Evolutionary conservation across 2,888 invertebrate species (phyloP).

Genomic region (Cryptus armator): DNA sequence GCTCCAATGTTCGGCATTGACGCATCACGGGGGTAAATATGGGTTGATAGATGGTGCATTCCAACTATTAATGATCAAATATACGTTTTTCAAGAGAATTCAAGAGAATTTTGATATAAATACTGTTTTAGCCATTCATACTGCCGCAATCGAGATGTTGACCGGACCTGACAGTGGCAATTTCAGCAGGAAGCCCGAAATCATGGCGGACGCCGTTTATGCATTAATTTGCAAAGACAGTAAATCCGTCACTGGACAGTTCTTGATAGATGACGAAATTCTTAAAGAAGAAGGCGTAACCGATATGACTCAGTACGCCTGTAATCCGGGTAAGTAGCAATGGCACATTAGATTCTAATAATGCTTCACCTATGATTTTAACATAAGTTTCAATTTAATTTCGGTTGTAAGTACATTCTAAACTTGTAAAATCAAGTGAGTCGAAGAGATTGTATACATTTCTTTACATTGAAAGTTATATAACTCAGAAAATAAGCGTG

Average conservation of each 20-base stretch:
- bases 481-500: too few relatives aligned
- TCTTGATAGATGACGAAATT: constrained; percentile 96
- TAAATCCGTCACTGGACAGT: constrained; percentile 93
- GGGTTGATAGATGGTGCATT: not conserved
- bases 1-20: not conserved
- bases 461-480: too few relatives aligned
- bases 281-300: constrained; percentile 92
- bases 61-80: too few relatives aligned
- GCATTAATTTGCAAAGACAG: constrained; percentile 89
- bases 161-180: constrained; percentile 89
- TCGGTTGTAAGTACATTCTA: too few relatives aligned
- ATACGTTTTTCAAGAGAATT: not conserved
- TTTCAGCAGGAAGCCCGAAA: constrained; percentile 92
- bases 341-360: not conserved
- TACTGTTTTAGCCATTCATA: constrained; percentile 91
- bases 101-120: constrained; percentile 38
- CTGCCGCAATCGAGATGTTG: constrained; percentile 96
- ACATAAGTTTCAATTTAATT: too few relatives aligned
- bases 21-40: not conserved
- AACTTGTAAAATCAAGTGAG: too few relatives aligned
- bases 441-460: too few relatives aligned
- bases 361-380: not conserved
- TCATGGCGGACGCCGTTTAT: constrained; percentile 96
- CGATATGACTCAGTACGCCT: constrained; percentile 94
- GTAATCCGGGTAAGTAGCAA: constrained; percentile 89